Conservation (phyloP, 2,797 vertebrate species). For the Periophthalmus magnuspinnatus region DNA sequence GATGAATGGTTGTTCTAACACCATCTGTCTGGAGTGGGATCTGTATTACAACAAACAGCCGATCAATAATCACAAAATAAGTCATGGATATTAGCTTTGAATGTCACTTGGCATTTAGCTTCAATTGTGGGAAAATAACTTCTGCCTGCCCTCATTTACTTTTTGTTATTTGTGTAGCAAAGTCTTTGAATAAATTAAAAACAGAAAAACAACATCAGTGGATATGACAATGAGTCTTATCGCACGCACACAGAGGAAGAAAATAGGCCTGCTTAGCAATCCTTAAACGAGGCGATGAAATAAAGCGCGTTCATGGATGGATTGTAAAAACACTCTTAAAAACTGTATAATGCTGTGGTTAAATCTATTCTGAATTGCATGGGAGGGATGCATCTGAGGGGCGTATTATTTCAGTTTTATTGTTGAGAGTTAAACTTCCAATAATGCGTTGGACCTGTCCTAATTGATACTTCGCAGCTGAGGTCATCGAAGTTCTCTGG, state of each 20-base stretch:
- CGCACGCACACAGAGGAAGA: constrained; percentile 20
- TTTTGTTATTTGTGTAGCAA: constrained; percentile 4
- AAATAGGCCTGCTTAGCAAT: constrained; percentile 23
- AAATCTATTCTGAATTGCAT: not conserved
- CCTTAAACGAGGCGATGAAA: constrained; percentile 12
- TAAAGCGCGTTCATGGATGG: constrained; percentile 12
- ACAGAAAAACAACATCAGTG: not conserved
- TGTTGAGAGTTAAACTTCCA: not conserved
- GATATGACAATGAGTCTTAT: constrained; percentile 17
- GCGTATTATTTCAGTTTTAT: constrained; percentile 18
- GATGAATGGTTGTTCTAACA: constrained; percentile 17
- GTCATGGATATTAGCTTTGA: not conserved
- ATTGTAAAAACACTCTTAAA: constrained; percentile 12
- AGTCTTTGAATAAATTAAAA: constrained; percentile 11
- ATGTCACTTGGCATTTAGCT: constrained; percentile 17
- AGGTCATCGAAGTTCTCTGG: too few species aligned
- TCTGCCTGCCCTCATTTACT: constrained; percentile 9
- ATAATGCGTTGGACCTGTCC: not conserved
- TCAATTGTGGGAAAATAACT: constrained; percentile 5
- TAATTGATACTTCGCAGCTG: not conserved
- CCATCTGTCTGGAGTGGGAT: not conserved
- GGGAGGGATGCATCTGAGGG: constrained; percentile 8
- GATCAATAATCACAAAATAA: not conserved
- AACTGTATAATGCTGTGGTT: constrained; percentile 14
- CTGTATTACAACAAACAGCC: constrained; percentile 4